phyloP scores from a whole-genome alignment of 1,140 invertebrate species.

The Heliconius himera region DNA sequence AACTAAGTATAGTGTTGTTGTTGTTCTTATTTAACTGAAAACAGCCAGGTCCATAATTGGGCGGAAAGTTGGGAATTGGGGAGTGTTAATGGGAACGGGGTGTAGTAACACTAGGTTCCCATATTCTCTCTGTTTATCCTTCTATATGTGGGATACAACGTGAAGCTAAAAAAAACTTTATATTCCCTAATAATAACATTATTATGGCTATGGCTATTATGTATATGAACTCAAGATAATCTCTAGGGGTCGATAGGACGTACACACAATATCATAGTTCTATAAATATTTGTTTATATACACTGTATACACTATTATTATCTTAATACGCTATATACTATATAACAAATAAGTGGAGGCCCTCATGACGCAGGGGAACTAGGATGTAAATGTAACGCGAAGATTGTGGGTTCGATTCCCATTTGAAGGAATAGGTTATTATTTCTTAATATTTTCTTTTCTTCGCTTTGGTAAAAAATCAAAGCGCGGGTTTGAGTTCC shows the following conservation, averaged over 20 bases:
- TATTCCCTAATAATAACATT: not conserved
- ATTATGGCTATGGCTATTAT: conserved; percentile 6
- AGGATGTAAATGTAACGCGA: not conserved
- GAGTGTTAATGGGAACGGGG: too few relatives aligned
- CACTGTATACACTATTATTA: not conserved
- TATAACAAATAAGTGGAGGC: not conserved
- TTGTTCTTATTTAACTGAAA: too few relatives aligned
- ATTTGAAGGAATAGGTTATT: too few relatives aligned
- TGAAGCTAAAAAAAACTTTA: not conserved
- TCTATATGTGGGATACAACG: not conserved
- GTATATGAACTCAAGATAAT: conserved; percentile 18
- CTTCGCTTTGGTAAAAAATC: too few relatives aligned
- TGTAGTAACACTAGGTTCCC: too few relatives aligned
- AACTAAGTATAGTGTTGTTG: too few relatives aligned
- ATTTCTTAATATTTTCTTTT: too few relatives aligned
- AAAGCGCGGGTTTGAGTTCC: too few relatives aligned
- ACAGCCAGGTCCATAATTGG: too few relatives aligned
- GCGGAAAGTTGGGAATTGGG: too few relatives aligned
- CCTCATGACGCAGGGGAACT: not conserved
- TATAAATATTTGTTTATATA: conserved; percentile 6
- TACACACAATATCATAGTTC: conserved; percentile 11
- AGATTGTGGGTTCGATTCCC: too few relatives aligned
- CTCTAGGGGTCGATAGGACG: conserved; percentile 29
- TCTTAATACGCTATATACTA: conserved; percentile 10
- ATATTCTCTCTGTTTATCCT: too few relatives aligned